Base-by-base conservation (phyloP, 2,888 invertebrate genomes). In the Dermolepida albohirtum region DNA sequence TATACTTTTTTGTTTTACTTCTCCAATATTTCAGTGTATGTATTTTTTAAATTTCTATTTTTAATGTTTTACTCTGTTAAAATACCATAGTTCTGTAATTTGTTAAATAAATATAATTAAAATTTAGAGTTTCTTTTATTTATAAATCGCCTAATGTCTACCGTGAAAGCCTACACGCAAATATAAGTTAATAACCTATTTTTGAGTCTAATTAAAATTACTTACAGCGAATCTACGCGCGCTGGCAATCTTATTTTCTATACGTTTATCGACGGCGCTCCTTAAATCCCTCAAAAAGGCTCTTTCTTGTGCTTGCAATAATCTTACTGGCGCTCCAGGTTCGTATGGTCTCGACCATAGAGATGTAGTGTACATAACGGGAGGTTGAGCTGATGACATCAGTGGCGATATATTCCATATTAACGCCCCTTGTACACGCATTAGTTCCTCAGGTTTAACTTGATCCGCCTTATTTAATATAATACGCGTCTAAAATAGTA, bases 401-500 rank as follows among this genome's bases (percentile, higher is more conserved):
- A 97, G 85, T 5, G 97, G 97, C n/a, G 96, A 96, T 77, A 97
- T 94, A 82, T 96, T 96, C 97, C 97, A 97, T 78, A 97, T 95
- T 63, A 97, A 86, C 10, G 95, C 95, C 74, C 96, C 94, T 83
- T 97, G 96, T 1, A 97, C 96, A 74, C 95, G 89, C 91, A 97
- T 91, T 73, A 97, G 84, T 83, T 97, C 96, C 81, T 96, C 96
- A 0, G 96, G 94, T 79, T 93, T 93, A 49, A 97, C 93, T 74
- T 91, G 92, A 83, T 97, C 97, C 29, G 96, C 97, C 85, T 97
- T 97, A 87, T 97, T 97, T 69, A 97, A 86, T 76, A 97, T 88
- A 78, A 97, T 95, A 76, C 96, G 91, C 11, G 96, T 95, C 93
- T 93, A 70, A 66, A 80, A 79, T 12, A 16, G 11, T 11, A 41